Base-by-base conservation (phyloP, 2,888 invertebrate species). In the Lasioglossum figueresi region DNA sequence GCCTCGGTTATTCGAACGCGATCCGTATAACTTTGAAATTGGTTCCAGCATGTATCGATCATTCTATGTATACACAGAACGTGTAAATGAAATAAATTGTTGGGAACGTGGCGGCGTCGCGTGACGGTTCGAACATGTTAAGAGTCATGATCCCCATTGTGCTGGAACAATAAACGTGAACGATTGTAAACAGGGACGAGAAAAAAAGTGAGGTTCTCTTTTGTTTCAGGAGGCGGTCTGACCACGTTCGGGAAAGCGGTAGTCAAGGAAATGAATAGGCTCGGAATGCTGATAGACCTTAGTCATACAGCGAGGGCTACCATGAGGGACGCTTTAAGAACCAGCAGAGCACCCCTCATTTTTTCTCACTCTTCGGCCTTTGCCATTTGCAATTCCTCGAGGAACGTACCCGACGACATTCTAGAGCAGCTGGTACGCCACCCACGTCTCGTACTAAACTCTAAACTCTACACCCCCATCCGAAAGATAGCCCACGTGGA, bases 301-400 rank as follows among this genome's bases (percentile, higher is more conserved):
- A 98, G 98, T 79, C 98, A 99, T 94, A 98, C 98, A 77, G 98
- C 98, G 10, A 97, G 97, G 91, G 96, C 97, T 91, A 98, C 98
- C 73, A 98, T 98, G 95, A 96, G 97, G 90, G 98, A 98, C 94
- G 98, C 98, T 73, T 95, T 99, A 86, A 97, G 97, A 93, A 96
- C 97, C 86, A 97, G 98, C 78, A 96, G 97, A 91, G 98, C 99
- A 5, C 99, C 99, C 12, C 98, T 99, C 92, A 98, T 99, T 93
- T 99, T 98, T 96, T 98, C 98, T 78, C 99, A 99, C 95, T 98
- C 98, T 68, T 98, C 98, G 75, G 98, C 98, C 40, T 98, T 97
- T 89, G 97, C 98, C 52, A 95, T 98, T 87, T 99, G 98, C 95
- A 98, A 98, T 95, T 98, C 98, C 82, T 97, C 97, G 91, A 96